Base-by-base conservation (phyloP, 2,888 invertebrate genomes). In the Neuroscelio doddi region DNA sequence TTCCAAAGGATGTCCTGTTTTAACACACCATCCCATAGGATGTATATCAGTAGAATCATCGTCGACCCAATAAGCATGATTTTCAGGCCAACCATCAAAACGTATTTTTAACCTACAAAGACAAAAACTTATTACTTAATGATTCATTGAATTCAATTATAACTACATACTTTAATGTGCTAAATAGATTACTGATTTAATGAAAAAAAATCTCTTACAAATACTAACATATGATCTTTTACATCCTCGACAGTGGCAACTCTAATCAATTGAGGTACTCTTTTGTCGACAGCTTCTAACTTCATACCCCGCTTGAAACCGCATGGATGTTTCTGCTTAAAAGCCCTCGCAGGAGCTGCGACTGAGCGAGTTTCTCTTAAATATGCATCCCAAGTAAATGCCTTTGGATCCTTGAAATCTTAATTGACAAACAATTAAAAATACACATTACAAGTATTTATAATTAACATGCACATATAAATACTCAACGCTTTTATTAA, bases 1-100 rank as follows among this genome's bases (percentile, higher is more conserved):
- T 81, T 95, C 93, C 17, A 97, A 85, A 0, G 93, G 92, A 83
- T 97, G 96, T 1, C 92, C 92, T 0, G 96, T 96, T 85, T 93
- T 93, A 67, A 90, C 88, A 81, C 96, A 95, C 96, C 96, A 97
- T 27, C 94, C 93, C 65, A 94, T 90, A 0, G 97, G 97, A 86
- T 97, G 96, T 74, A 97, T 89, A 84, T 97, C 95, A 0, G 93
- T 89, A 69, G 90, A 92, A 85, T 97, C 96, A 82, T 96, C 96
- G 77, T 96, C 96, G 57, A 95, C 86, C 95, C 95, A 96, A 82
- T 91, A 93, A 68, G 93, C 90, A 80, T 95, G 92, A 69, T 90
- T 89, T 74, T 90, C 90, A 0, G 93, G 91, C 95, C 96, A 97
- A 10, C 96, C 95, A 84, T 96, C 96, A 85, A 94, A 94, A 76